Base-by-base conservation (phyloP, 2,113 vertebrate genomes). In the Grallaria varia region DNA sequence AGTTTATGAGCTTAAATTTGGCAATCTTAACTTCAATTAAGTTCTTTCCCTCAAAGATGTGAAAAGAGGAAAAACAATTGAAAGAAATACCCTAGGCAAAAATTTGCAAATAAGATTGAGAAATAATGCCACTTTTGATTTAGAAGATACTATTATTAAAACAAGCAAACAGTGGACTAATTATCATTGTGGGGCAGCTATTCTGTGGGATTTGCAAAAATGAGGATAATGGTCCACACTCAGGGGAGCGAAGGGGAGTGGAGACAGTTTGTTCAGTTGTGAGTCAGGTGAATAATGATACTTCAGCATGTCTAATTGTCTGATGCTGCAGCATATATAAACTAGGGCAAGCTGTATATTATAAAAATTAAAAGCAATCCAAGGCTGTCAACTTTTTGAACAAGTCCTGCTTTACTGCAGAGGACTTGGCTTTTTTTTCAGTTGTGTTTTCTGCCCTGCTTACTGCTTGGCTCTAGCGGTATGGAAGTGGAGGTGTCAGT, bases 271-370 rank as follows among this genome's bases (percentile, higher is more conserved):
- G 52, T 60, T 93, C 52, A 9, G 76, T 37, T 95, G 73, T 0
- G 7, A 93, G 39, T 75, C 92, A 78, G 76, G 76, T n/a, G 2
- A 81, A 90, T 93, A 92, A 92, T 94, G 92, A 90, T 90, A 76
- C 56, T 96, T 96, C 83, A 97, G 96, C 96, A 94, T 96, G 90
- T 95, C 96, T 95, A 97, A 96, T 97, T 93, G 93, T 89, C 66
- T 96, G 93, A 95, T 84, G 45, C 92, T 75, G 76, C 86, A 87
- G 83, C 33, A 37, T 47, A 64, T 58, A n/a, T 89, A 95, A 96
- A 97, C 88, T 97, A 95, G 96, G 96, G 73, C 95, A 94, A 90
- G 76, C 86, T 82, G 49, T 60, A 69, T 64, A 72, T 72, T 81
- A 35, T 18, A 96, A 56, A 95, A 96, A 92, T 94, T 89, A 86